These are phyloP conservation scores for Pantherophis guttatus DNA, from an alignment of 2,113 vertebrate genomes.

Conservation along the genomic window DNA sequence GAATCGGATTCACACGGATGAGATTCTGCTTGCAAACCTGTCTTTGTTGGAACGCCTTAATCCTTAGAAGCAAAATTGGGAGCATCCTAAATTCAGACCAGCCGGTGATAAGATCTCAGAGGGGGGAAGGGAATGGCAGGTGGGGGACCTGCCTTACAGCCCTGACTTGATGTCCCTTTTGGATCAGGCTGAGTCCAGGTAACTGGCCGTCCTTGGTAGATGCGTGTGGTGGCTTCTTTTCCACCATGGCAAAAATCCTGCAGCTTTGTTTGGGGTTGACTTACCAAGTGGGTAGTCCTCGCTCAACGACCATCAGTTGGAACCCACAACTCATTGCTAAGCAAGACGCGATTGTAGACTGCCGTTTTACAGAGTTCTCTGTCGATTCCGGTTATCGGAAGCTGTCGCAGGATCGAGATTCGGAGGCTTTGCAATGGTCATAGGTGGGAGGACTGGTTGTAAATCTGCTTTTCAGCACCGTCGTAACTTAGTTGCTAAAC, in stretches of 20 bases:
- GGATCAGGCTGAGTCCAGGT: not conserved
- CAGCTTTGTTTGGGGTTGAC: not conserved
- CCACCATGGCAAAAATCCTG: not conserved
- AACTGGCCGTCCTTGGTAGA: not conserved
- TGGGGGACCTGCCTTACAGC: not conserved
- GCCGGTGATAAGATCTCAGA: not conserved
- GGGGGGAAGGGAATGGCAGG: rapidly evolving
- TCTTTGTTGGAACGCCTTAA: not conserved
- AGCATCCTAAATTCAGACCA: not conserved
- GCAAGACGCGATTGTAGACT: not conserved
- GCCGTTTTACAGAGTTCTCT: not conserved
- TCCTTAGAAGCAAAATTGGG: not conserved
- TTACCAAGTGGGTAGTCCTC: not conserved
- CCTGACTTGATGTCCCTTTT: not conserved
- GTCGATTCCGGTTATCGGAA: too few species aligned
- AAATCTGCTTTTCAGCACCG: not conserved
- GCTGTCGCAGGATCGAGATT: not conserved
- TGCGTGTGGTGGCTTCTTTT: not conserved
- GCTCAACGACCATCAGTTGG: not conserved
- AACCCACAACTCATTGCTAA: not conserved
- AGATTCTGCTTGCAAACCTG: not conserved
- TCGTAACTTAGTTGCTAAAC: not conserved
- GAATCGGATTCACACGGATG: not conserved
- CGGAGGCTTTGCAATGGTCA: not conserved
- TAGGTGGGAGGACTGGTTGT: not conserved